These are phyloP conservation scores for Aramus guarauna DNA, from an alignment of 2,113 vertebrate species.

Conservation along the genomic window DNA sequence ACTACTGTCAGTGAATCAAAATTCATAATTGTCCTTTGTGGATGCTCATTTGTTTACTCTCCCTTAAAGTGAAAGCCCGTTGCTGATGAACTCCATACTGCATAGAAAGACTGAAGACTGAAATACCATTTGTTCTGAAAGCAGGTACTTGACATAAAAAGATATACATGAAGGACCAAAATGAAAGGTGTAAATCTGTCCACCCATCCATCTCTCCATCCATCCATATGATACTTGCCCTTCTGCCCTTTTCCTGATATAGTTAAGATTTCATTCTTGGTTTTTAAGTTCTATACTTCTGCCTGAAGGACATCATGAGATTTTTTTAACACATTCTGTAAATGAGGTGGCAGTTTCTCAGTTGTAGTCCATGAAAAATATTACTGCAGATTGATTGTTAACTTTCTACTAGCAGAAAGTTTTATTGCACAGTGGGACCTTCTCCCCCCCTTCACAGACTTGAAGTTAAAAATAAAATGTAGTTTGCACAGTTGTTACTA, in stretches of 20 bases:
- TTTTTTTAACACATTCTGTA: background rate
- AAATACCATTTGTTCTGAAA: conserved; percentile 22
- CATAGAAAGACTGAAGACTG: background rate
- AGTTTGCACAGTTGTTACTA: background rate
- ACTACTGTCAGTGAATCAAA: background rate
- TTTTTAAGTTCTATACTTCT: background rate
- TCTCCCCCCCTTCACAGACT: background rate
- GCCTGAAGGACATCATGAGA: background rate
- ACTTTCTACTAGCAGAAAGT: background rate
- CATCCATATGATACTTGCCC: background rate
- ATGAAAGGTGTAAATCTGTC: background rate
- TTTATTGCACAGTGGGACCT: background rate
- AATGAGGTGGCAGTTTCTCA: background rate
- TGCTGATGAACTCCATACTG: background rate
- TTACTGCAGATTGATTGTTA: conserved; percentile 37
- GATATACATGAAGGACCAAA: background rate
- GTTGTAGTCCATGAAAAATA: conserved; percentile 3
- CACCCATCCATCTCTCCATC: background rate
- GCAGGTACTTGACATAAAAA: background rate
- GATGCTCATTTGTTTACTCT: conserved; percentile 43
- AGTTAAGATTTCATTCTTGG: background rate
- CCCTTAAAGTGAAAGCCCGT: background rate
- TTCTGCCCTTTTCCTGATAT: background rate
- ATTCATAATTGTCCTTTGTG: conserved; percentile 27
- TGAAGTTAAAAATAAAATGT: conserved; percentile 23